phyloP scores from a whole-genome alignment of 2,113 vertebrate genomes.

The Sitta europaea region DNA sequence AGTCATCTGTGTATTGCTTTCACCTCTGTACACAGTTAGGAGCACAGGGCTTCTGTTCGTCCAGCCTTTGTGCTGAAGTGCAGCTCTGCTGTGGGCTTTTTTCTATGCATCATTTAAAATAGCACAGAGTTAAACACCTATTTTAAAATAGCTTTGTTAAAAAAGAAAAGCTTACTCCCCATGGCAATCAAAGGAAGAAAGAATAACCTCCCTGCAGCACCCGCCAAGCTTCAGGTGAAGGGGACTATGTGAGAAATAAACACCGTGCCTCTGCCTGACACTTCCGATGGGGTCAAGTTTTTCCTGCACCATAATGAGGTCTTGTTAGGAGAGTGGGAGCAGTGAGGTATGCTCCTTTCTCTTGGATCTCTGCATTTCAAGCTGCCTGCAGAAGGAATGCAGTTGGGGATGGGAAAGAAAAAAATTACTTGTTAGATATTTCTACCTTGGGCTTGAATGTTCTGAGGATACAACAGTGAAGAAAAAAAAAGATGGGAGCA shows the following conservation, averaged over 20 bases:
- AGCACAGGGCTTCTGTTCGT: neutral
- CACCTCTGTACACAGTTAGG: neutral
- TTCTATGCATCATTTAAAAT: slow-evolving; percentile 52
- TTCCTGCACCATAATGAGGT: slow-evolving; percentile 59
- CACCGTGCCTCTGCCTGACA: slow-evolving; percentile 49
- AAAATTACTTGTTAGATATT: slow-evolving; percentile 9
- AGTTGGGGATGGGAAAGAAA: neutral
- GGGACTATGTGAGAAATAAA: slow-evolving; percentile 42
- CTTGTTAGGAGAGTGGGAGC: slow-evolving; percentile 64
- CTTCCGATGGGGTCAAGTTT: slow-evolving; percentile 59
- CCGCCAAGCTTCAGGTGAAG: slow-evolving; percentile 3
- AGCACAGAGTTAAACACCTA: slow-evolving; percentile 36
- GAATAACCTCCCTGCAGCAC: neutral
- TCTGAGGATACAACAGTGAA: neutral
- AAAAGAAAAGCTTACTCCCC: slow-evolving; percentile 11
- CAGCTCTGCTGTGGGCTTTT: neutral
- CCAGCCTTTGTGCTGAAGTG: neutral
- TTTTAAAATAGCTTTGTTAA: slow-evolving; percentile 57
- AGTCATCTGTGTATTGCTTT: neutral
- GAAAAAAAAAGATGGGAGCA: slow-evolving; percentile 16
- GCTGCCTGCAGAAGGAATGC: neutral
- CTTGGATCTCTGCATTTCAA: slow-evolving; percentile 65
- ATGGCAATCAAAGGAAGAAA: slow-evolving; percentile 38
- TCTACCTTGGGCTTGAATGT: slow-evolving; percentile 22
- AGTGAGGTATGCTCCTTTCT: slow-evolving; percentile 28